Evolutionary conservation across 2,113 vertebrate genomes (phyloP).

Genomic region (Xiphorhynchus elegans): DNA sequence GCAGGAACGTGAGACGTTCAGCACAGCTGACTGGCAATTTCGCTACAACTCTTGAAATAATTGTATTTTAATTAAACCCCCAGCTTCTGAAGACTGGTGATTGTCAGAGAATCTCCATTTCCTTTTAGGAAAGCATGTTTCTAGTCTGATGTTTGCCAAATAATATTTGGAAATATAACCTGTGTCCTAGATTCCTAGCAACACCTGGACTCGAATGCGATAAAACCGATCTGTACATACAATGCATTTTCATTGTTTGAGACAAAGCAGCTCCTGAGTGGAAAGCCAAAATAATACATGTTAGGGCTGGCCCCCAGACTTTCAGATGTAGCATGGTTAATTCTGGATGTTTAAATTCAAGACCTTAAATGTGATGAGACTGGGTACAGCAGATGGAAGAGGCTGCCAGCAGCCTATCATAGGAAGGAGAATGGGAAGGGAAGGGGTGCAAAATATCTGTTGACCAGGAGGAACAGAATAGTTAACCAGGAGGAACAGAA

Average conservation of each 20-base stretch:
- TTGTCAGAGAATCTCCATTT: neutral
- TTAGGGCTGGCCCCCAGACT: neutral
- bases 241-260: neutral
- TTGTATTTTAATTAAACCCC: constrained; percentile 25
- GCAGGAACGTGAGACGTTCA: neutral
- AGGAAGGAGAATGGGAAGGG: neutral
- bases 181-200: neutral
- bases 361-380: neutral
- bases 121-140: constrained; percentile 7
- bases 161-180: neutral
- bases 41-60: neutral
- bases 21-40: neutral
- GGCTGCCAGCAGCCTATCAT: neutral
- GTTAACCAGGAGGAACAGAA: neutral
- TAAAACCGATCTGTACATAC: neutral
- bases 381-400: neutral
- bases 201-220: neutral
- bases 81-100: neutral
- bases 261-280: neutral
- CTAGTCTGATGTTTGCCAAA: neutral
- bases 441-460: neutral
- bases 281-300: neutral
- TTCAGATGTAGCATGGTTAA: neutral
- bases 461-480: neutral
- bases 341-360: neutral